Evolutionary conservation across 1,140 invertebrate species (phyloP), one percentile per base, ranked within the genome.

Genomic region (Lithobius niger): DNA sequence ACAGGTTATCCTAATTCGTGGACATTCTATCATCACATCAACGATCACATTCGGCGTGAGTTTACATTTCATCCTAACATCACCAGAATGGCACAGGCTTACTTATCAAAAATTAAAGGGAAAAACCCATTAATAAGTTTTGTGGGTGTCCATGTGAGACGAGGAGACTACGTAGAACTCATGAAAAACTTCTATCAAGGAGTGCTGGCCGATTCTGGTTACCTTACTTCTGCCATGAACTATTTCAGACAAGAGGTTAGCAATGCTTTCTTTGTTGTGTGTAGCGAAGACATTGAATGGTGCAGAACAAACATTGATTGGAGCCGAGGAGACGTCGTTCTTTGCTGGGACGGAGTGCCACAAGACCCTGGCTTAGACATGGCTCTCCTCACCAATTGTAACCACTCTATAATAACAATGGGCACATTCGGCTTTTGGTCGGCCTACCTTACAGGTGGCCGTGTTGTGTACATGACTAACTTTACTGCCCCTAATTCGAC

Each of bases 391-490:
- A 71, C 77, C 4, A 67, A 72, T 3, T 82, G 80, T 64, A 79
- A 83, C 67, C 81, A 83, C 61, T 76, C 77, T 57, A 78, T 84
- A 50, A 80, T 82, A 59, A 79, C 81, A 63, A 79, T 81, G 36
- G 82, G 82, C 13, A 82, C 80, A 13, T 84, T 79, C 59, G 81
- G 81, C 4, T 79, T 79, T 56, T 82, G 81, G 74, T 79, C 76
- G 2, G 80, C 79, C 1, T 78, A 82, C 61, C 65, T 83, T 40
- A 74, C 77, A 48, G 76, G 75, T 2, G 80, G 81, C 10, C 77
- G 61, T 2, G 64, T 65, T 2, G 53, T 71, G 2, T 69, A 68
- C 56, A 64, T 53, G 21, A 50, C 27, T n/a, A 53, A 53, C 22
- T 53, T 50, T 22, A 61, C 52, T n/a, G 6, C 4, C 4, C 27